Evolutionary conservation across 2,888 invertebrate species (phyloP).

Genomic region (Thymelicus acteon): DNA sequence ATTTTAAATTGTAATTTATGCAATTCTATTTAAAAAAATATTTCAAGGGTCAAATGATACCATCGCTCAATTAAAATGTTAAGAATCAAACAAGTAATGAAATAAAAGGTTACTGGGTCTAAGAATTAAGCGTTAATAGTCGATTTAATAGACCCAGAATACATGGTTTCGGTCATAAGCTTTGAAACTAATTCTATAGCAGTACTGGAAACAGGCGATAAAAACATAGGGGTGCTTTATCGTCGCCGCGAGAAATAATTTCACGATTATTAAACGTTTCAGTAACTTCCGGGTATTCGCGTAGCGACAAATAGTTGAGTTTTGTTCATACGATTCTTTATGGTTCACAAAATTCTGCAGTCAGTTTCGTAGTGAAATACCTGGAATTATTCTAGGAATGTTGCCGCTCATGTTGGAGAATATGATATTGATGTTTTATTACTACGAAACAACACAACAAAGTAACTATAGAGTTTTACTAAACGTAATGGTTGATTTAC

Average conservation of each 20-base stretch:
- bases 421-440: too few species aligned
- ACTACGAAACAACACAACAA: too few species aligned
- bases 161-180: conserved; percentile 7
- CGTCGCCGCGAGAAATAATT: conserved; percentile 19
- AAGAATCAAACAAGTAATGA: background rate
- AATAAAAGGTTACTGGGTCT: background rate
- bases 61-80: background rate
- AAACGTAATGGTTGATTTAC: too few species aligned
- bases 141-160: background rate
- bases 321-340: conserved; percentile 30
- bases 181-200: background rate
- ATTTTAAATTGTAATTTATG: too few species aligned
- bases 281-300: conserved; percentile 29
- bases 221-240: conserved; percentile 25
- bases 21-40: too few species aligned
- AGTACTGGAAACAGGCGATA: conserved; percentile 14
- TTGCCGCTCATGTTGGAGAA: background rate
- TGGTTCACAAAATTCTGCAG: background rate
- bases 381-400: conserved; percentile 9
- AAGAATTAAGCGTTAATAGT: conserved; percentile 3
- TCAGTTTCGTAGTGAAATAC: conserved; percentile 20
- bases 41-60: too few species aligned
- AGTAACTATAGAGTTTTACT: too few species aligned
- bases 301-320: conserved; percentile 26
- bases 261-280: conserved; percentile 32